These are phyloP conservation scores for Danionella dracula DNA, from an alignment of 2,797 vertebrate species.

Conservation along the genomic window DNA sequence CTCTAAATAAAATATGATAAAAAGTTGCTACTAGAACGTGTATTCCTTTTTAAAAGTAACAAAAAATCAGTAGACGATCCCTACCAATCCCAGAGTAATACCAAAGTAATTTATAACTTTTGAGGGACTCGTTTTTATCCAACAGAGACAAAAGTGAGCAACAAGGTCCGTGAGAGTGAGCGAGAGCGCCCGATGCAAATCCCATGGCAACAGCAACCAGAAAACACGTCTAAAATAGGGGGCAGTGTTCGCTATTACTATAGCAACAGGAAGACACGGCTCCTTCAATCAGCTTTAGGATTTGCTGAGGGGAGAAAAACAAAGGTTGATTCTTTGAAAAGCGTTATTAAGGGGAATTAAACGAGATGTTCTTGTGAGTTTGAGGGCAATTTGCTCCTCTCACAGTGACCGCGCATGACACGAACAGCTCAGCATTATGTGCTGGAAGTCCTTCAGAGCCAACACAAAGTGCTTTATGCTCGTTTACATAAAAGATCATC, in stretches of 20 bases:
- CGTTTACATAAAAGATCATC: neutral
- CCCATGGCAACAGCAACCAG: conserved; percentile 83
- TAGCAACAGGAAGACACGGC: conserved; percentile 77
- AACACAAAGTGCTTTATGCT: neutral
- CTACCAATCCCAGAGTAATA: too few relatives aligned
- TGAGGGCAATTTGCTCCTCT: conserved; percentile 33
- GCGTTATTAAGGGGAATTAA: conserved; percentile 54
- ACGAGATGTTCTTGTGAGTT: conserved; percentile 30
- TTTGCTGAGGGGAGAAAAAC: conserved; percentile 68
- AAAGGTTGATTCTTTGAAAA: conserved; percentile 55
- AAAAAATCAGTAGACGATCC: too few relatives aligned
- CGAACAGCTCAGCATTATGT: conserved; percentile 6
- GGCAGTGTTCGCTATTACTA: conserved; percentile 84
- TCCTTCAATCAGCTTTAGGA: conserved; percentile 65
- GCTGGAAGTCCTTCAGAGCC: neutral
- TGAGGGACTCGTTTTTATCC: conserved; percentile 27
- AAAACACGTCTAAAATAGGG: conserved; percentile 83
- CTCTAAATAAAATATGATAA: too few relatives aligned
- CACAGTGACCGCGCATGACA: conserved; percentile 17
- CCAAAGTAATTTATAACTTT: conserved; percentile 17
- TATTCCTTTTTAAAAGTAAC: too few relatives aligned
- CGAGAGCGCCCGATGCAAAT: conserved; percentile 70
- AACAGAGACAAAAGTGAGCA: conserved; percentile 39
- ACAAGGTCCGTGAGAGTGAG: conserved; percentile 46
- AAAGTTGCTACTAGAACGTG: too few relatives aligned